Percentiles rank a stretch among this genome's conserved stretches.
phyloP scores from a whole-genome alignment of 2,113 vertebrate species.

The Hyla sarda region DNA sequence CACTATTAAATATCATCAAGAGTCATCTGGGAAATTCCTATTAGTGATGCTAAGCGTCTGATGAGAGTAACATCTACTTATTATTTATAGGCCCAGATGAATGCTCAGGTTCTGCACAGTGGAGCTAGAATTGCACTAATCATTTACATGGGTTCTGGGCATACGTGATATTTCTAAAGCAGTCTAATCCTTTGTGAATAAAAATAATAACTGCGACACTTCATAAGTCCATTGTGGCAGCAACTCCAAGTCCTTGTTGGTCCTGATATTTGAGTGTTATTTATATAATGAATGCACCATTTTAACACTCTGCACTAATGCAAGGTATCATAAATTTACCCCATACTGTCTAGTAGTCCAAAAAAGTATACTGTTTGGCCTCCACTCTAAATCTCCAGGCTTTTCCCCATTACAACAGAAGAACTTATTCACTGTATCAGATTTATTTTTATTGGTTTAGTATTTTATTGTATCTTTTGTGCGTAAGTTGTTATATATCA shows the following conservation, averaged over 20 bases:
- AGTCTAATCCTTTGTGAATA: background rate
- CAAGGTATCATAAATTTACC: too few species aligned
- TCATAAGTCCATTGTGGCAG: background rate
- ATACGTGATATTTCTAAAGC: background rate
- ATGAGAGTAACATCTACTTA: slow-evolving; percentile 13
- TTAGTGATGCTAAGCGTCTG: background rate
- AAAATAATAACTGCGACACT: background rate
- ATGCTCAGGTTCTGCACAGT: background rate
- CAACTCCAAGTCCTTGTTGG: background rate
- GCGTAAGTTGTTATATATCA: too few species aligned
- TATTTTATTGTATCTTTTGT: too few species aligned
- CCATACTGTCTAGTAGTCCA: too few species aligned
- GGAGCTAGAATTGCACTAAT: background rate
- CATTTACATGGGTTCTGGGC: background rate
- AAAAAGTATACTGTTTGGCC: too few species aligned
- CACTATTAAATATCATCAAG: background rate
- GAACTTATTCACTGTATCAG: too few species aligned
- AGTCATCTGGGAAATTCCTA: slow-evolving; percentile 13
- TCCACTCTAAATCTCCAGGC: too few species aligned
- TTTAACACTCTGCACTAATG: too few species aligned
- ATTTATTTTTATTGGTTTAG: too few species aligned
- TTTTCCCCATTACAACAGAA: too few species aligned
- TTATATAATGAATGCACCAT: background rate
- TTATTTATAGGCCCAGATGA: slow-evolving; percentile 24
- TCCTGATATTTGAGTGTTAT: background rate